Evolutionary conservation across 2,113 vertebrate genomes (phyloP).

Genomic region (Spea multiplicata): DNA sequence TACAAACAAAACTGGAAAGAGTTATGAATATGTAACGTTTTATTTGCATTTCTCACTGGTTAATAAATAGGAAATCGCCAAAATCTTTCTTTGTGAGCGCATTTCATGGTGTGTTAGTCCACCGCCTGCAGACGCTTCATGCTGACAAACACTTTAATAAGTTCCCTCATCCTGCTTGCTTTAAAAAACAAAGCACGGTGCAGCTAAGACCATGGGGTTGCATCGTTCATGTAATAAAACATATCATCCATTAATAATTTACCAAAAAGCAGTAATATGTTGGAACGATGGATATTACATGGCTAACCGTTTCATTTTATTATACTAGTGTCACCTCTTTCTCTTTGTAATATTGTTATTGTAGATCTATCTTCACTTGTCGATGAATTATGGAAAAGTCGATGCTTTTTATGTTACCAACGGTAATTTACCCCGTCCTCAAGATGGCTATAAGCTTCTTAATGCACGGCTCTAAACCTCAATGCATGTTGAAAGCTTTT

Average conservation of each 20-base stretch:
- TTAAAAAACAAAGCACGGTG: no score
- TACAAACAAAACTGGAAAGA: no score
- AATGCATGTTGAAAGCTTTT: slow-evolving; percentile 32
- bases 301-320: background rate
- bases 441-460: slow-evolving; percentile 29
- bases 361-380: slow-evolving; percentile 6
- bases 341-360: slow-evolving; percentile 5
- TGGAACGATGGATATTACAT: background rate
- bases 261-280: background rate
- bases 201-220: no score
- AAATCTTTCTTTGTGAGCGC: no score
- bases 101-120: no score
- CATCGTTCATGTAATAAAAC: background rate
- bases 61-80: no score
- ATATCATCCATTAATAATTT: slow-evolving; percentile 16
- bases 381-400: slow-evolving; percentile 32
- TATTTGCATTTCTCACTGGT: no score
- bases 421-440: slow-evolving; percentile 6
- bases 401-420: slow-evolving; percentile 19
- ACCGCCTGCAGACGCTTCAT: no score
- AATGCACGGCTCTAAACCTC: slow-evolving; percentile 23
- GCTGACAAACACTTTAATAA: no score
- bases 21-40: no score
- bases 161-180: no score
- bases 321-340: background rate